A percentile compares a stretch with the other conserved stretches of the same genome.
phyloP scores from a whole-genome alignment of 2,113 vertebrate genomes.

The Lagopus muta region DNA sequence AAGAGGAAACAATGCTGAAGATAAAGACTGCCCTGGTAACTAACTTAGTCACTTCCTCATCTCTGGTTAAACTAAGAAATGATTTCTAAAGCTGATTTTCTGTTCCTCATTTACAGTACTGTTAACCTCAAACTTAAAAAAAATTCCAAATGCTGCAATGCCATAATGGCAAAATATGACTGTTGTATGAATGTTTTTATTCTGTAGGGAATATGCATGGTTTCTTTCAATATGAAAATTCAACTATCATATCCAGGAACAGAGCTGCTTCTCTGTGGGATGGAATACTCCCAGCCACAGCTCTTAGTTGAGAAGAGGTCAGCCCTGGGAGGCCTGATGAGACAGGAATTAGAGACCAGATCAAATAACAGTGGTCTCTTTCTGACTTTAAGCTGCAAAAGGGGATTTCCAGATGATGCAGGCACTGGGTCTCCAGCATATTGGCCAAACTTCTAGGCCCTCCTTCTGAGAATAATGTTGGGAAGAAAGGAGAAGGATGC shows the following conservation, averaged over 20 bases:
- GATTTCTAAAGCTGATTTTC: conserved; percentile 38
- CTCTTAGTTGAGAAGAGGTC: not conserved
- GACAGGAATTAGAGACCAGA: not conserved
- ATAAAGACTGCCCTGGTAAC: not conserved
- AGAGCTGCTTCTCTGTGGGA: not conserved
- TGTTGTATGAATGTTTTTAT: not conserved
- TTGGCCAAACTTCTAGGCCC: not conserved
- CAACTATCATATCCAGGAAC: not conserved
- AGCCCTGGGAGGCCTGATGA: not conserved
- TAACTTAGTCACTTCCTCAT: conserved; percentile 29
- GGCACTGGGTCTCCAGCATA: not conserved
- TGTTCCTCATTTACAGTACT: conserved; percentile 1
- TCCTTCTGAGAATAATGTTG: not conserved
- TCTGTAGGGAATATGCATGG: not conserved
- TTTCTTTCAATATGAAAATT: not conserved
- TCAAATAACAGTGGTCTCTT: not conserved
- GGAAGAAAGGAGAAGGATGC: not conserved
- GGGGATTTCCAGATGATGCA: not conserved
- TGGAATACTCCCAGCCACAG: not conserved
- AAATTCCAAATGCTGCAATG: not conserved
- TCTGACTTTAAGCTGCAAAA: not conserved
- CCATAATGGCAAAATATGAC: not conserved
- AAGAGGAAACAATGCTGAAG: conserved; percentile 18
- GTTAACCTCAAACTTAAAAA: not conserved
- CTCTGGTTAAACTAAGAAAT: conserved; percentile 38